These are phyloP conservation scores for Caradrina clavipalpis DNA, from an alignment of 2,888 invertebrate genomes.

Conservation along the genomic window DNA sequence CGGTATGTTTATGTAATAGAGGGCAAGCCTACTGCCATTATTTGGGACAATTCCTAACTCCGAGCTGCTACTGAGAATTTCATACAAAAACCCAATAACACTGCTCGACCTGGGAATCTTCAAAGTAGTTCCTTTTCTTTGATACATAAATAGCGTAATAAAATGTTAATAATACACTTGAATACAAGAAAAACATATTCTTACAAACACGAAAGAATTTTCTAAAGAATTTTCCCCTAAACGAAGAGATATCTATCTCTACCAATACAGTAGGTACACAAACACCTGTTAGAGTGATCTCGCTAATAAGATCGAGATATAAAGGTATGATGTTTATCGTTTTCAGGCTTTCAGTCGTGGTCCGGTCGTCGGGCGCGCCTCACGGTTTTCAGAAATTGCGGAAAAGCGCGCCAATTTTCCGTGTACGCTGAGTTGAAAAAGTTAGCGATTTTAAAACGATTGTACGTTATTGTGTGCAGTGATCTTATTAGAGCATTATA, in stretches of 20 bases:
- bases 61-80: too few species aligned
- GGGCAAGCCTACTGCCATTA: too few species aligned
- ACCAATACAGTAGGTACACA: conserved; percentile 17
- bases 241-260: conserved; percentile 9
- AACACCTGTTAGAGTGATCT: conserved; percentile 47
- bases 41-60: too few species aligned
- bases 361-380: conserved; percentile 68
- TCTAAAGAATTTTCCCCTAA: conserved; percentile 14
- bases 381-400: conserved; percentile 69
- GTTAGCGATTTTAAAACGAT: background rate
- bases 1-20: too few species aligned
- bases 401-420: conserved; percentile 66
- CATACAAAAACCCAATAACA: too few species aligned
- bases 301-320: conserved; percentile 54
- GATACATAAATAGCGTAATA: too few species aligned
- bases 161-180: too few species aligned
- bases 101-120: too few species aligned
- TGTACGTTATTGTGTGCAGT: conserved; percentile 17
- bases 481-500: background rate
- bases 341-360: conserved; percentile 80
- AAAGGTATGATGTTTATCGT: conserved; percentile 56
- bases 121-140: too few species aligned
- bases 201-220: background rate
- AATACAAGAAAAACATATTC: background rate
- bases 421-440: conserved; percentile 34